Conservation (phyloP, 2,113 vertebrate genomes). For the Eira barbara region DNA sequence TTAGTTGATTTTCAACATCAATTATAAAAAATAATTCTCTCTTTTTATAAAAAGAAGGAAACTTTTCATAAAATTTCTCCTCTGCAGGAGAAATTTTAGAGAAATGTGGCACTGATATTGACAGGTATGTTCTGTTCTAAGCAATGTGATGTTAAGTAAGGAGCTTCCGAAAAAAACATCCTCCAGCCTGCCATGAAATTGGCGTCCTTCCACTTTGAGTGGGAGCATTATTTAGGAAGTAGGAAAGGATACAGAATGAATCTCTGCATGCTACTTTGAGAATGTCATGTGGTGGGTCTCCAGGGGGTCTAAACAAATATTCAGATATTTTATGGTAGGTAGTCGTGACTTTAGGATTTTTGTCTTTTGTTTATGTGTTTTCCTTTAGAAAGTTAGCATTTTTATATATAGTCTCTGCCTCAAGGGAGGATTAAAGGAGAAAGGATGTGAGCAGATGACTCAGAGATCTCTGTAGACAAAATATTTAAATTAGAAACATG, state of each 20-base stretch:
- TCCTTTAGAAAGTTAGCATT: constrained; percentile 16
- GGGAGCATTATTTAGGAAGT: constrained; percentile 22
- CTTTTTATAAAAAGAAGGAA: neutral
- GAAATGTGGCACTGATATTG: neutral
- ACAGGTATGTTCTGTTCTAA: constrained; percentile 28
- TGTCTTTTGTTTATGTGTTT: constrained; percentile 47
- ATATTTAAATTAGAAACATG: constrained; percentile 45
- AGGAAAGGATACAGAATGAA: neutral
- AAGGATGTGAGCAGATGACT: constrained; percentile 42
- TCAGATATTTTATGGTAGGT: neutral
- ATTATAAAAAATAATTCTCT: constrained; percentile 6
- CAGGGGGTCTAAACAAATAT: neutral
- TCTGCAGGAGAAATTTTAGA: neutral
- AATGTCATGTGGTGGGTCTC: neutral
- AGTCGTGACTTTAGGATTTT: constrained; percentile 33
- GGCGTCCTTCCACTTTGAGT: neutral
- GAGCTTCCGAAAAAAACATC: constrained; percentile 29
- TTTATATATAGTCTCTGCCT: neutral
- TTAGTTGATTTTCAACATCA: constrained; percentile 27
- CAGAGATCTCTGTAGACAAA: constrained; percentile 39
- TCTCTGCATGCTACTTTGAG: neutral
- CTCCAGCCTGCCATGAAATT: constrained; percentile 19
- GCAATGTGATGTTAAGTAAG: neutral
- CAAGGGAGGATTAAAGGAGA: neutral
- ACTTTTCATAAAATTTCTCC: neutral